Evolutionary conservation across 92 coral and sea anemone species (phyloP), one percentile per base, ranked within the genome.

Genomic region (Paragorgia papillata): DNA sequence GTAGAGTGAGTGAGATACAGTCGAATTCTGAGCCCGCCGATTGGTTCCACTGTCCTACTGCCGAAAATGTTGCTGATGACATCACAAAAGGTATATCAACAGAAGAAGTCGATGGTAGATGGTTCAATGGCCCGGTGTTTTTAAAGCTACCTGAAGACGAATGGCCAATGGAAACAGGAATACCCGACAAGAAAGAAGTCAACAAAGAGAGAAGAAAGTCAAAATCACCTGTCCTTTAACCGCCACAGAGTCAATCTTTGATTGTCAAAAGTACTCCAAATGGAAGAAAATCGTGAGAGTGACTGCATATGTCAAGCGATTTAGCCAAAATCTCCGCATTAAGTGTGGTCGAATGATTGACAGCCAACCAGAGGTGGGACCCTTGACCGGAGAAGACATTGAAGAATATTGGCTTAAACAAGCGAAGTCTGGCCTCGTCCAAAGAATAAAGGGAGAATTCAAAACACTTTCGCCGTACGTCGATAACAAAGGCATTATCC

Each of bases 81-180:
- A 62, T 86, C 62, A 66, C 90, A 32, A 86, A 86, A 41, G 90
- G 86, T 15, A 81, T 86, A 19, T 14, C 86, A 67, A 68, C 75
- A 53, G 53, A 82, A 37, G 86, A 86, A 20, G 57, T 80, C 26
- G 57, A 86, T 60, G 90, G 90, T 14, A 86, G 86, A n/a, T 86
- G 90, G 90, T 55, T 86, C 30, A 81, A 62, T 35, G 90, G 90
- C 20, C 86, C 90, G 21, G 17, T 44, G 35, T 81, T 81, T 51
- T 43, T 82, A 41, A 79, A 55, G 64, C 44, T 57, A 53, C 84
- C 86, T 48, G 81, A 86, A 46, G 58, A 62, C 17, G 40, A 76
- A 26, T 81, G 90, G 90, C 90, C 86, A 24, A 13, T 35, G 37
- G 70, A 86, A 71, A 71, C 69, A 21, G 75, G 84, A 41, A 61